Percentiles rank a stretch among this genome's conserved stretches.
These are phyloP conservation scores for Dinoponera quadriceps DNA, from an alignment of 1,140 invertebrate genomes.

Conservation along the genomic window DNA sequence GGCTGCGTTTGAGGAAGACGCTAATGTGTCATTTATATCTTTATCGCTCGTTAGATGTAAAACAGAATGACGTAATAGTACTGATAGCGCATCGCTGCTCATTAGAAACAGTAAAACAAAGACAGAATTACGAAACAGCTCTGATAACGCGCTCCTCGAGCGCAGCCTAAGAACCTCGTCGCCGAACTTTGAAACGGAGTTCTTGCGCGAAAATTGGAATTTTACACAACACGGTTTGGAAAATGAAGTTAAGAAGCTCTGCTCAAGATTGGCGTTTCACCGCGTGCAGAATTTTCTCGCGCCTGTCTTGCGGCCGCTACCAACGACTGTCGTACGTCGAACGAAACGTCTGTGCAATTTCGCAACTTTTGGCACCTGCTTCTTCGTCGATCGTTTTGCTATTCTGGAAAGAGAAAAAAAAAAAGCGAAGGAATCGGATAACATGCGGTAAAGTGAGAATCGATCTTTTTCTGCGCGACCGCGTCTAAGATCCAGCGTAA, in stretches of 20 bases:
- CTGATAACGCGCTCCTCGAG: no score
- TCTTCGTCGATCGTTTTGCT: conserved; percentile 31
- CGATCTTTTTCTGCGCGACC: background rate
- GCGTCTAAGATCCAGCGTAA: conserved; percentile 8
- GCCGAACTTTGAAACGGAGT: no score
- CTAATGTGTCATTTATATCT: no score
- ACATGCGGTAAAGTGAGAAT: background rate
- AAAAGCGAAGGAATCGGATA: background rate
- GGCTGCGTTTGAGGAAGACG: no score
- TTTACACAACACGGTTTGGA: no score
- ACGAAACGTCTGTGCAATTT: background rate
- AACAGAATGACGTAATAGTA: no score
- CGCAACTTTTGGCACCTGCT: conserved; percentile 36
- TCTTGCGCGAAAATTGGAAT: no score
- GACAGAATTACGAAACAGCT: no score
- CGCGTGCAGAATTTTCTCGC: background rate
- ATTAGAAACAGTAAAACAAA: no score
- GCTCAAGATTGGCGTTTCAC: background rate
- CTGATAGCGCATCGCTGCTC: no score
- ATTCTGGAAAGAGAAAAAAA: background rate
- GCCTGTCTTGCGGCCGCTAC: background rate
- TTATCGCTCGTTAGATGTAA: no score
- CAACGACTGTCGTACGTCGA: background rate
- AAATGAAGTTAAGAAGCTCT: background rate
- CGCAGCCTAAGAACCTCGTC: no score